Base-by-base conservation (phyloP, 1,140 invertebrate genomes). In the Panagrolaimus sp. region DNA sequence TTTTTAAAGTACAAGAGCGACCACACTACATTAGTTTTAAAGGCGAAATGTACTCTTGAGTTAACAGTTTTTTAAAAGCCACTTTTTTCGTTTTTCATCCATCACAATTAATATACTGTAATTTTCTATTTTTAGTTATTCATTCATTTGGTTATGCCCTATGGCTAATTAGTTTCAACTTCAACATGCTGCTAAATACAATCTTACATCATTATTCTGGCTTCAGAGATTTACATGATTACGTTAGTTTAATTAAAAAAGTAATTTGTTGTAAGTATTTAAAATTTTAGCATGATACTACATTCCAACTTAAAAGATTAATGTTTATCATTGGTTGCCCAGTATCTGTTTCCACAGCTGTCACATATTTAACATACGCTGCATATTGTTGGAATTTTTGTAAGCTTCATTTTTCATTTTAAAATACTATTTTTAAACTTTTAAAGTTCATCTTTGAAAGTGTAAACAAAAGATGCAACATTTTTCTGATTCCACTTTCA, bases 141-240 rank as follows among this genome's bases (percentile, higher is more conserved):
- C 78, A 81, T 63, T 77, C 80, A 9, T 42, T 74, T 45, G 72
- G 47, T 23, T 81, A 77, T 48, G 68, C 71, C 9, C 63, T 82
- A 5, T 82, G 81, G 81, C 69, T 81, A 2, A 75, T 74, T 48
- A 51, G 61, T 11, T 78, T 81, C 65, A 77, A 74, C 51, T 82
- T 82, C 63, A 81, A 81, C 46, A 81, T 81, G 74, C 69, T 82
- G 5, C 76, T 82, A 63, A 82, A 82, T 47, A 67, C 69, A 0
- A 72, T 81, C 44, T 61, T 81, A 5, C 78, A 80, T 44, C 69
- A 79, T 53, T 76, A 70, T 51, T 77, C 81, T 38, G 79, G 80
- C 9, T 70, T 76, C 20, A 31, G 68, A 16, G 53, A 78, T 38
- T 45, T 76, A 11, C 67, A 46, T 23, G 31, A 64, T 62, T 64